Conservation (phyloP, 2,888 invertebrate genomes). For the Cephalotes varians region DNA sequence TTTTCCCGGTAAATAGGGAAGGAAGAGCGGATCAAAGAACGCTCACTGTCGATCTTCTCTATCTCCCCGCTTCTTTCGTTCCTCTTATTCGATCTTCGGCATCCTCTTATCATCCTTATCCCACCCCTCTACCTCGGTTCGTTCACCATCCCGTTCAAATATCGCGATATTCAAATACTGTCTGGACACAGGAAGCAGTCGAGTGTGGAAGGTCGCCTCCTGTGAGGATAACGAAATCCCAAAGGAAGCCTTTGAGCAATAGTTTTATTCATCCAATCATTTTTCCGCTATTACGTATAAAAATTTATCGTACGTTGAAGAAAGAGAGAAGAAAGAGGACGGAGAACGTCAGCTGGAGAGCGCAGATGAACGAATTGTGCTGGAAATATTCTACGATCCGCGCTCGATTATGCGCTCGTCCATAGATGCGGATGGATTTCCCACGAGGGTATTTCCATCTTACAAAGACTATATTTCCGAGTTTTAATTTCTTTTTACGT, state of each 20-base stretch:
- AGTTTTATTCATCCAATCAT: constrained; percentile 63
- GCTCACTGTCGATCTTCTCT: constrained; percentile 22
- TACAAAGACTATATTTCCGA: background rate
- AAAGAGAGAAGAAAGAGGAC: background rate
- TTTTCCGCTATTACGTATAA: constrained; percentile 46
- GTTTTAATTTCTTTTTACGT: background rate
- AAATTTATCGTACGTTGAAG: constrained; percentile 44
- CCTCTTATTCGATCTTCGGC: constrained; percentile 27
- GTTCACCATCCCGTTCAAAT: constrained; percentile 51
- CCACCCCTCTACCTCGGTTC: background rate
- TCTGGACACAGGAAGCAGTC: constrained; percentile 58
- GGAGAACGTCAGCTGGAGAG: constrained; percentile 12
- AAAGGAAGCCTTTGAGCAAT: constrained; percentile 59
- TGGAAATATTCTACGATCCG: constrained; percentile 32
- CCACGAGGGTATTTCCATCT: constrained; percentile 28
- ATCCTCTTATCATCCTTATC: constrained; percentile 40
- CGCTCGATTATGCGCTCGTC: constrained; percentile 44
- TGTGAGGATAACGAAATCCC: constrained; percentile 54
- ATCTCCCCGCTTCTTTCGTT: background rate
- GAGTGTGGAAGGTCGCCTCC: constrained; percentile 46
- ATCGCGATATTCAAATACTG: constrained; percentile 69
- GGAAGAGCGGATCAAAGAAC: constrained; percentile 65
- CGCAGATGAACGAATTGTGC: constrained; percentile 42
- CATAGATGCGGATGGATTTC: constrained; percentile 28
- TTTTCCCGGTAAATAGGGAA: constrained; percentile 54